A percentile compares a stretch with the other conserved stretches of the same genome.
These are phyloP conservation scores for Acrossocheilus wenchowensis DNA, from an alignment of 2,797 vertebrate genomes.

Conservation along the genomic window DNA sequence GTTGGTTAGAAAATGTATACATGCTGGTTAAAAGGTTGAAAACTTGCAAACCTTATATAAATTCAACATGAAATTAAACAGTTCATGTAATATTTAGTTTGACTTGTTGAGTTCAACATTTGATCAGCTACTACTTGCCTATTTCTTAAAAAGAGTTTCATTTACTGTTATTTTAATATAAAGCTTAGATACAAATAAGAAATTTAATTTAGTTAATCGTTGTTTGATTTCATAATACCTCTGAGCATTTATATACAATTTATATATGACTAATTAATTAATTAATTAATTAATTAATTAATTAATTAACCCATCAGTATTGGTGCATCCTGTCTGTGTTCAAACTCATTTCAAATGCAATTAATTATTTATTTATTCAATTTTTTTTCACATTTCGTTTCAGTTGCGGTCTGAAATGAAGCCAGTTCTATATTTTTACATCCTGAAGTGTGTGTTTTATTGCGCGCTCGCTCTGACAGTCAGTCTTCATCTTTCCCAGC, in stretches of 20 bases:
- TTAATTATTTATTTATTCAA: neutral
- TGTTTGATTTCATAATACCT: neutral
- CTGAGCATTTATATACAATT: neutral
- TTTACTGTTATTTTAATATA: neutral
- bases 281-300: neutral
- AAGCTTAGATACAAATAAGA: neutral
- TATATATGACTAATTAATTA: neutral
- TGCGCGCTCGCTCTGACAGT: slow-evolving; percentile 9
- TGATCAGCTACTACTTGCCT: no score
- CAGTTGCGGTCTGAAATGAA: neutral
- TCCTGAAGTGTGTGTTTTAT: neutral
- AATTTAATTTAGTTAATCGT: neutral
- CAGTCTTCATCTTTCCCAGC: slow-evolving; percentile 48
- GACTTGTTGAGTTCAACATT: neutral
- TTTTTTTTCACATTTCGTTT: neutral
- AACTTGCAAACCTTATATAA: neutral
- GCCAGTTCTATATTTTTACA: neutral
- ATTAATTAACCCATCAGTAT: neutral
- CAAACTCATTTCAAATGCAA: neutral
- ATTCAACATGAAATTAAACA: neutral
- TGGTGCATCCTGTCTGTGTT: neutral
- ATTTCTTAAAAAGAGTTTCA: no score
- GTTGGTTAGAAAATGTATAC: neutral
- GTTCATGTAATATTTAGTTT: neutral
- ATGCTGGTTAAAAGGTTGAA: neutral